Conservation (phyloP, 2,113 vertebrate species). For the Hydrolagus affinis region DNA sequence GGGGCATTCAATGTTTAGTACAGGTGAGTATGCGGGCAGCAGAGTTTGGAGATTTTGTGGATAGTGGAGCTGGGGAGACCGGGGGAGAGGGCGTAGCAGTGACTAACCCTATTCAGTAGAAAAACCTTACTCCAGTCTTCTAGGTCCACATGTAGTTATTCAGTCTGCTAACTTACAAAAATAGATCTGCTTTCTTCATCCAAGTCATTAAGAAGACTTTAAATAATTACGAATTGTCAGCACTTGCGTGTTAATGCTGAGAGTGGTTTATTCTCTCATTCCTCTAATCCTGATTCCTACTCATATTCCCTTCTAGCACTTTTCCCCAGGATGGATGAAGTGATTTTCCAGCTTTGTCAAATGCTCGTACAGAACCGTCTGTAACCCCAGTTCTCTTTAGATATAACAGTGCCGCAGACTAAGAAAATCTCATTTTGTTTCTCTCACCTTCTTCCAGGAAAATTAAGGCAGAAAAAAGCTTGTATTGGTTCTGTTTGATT, state of each 20-base stretch:
- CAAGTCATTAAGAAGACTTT: not conserved
- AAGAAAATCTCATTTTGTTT: slow-evolving; percentile 32
- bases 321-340: not conserved
- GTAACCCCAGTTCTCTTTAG: slow-evolving; percentile 31
- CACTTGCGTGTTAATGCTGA: not conserved
- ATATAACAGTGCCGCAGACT: not conserved
- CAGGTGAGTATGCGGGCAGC: no score
- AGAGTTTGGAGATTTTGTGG: no score
- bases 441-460: slow-evolving; percentile 35
- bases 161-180: not conserved
- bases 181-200: not conserved
- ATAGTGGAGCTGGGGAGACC: no score
- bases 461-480: slow-evolving; percentile 37
- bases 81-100: no score
- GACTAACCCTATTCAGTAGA: no score
- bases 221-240: not conserved
- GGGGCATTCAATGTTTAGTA: no score
- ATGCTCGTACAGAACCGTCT: not conserved
- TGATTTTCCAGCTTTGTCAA: slow-evolving; percentile 6
- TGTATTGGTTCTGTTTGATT: slow-evolving; percentile 39
- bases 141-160: no score
- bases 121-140: no score
- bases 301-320: not conserved
- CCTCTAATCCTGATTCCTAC: not conserved
- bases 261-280: not conserved